Evolutionary conservation across 2,113 vertebrate genomes (phyloP).

Genomic region (Zootoca vivipara): DNA sequence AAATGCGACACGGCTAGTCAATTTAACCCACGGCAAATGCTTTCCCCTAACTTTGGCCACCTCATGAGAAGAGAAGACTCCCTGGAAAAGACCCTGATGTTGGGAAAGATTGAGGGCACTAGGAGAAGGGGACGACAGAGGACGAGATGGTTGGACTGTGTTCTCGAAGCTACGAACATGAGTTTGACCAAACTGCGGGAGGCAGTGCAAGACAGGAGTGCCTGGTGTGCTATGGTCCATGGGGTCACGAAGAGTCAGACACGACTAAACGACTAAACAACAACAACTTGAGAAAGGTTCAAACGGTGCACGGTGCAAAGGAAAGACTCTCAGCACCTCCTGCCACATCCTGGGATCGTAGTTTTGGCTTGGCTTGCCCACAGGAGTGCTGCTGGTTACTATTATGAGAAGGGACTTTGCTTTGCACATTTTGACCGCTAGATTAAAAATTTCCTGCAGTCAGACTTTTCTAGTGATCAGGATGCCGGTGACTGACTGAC

Average conservation of each 20-base stretch:
- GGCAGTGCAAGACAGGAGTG: too few relatives aligned
- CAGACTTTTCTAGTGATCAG: not conserved
- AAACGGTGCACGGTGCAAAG: not conserved
- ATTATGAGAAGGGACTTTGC: not conserved
- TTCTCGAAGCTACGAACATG: too few relatives aligned
- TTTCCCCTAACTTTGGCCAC: not conserved
- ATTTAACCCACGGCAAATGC: not conserved
- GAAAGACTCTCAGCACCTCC: not conserved
- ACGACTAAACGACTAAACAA: too few relatives aligned
- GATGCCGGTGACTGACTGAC: not conserved
- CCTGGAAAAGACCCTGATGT: too few relatives aligned
- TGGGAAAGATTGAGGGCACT: too few relatives aligned
- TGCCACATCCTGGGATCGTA: not conserved
- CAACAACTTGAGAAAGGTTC: not conserved
- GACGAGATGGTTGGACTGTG: too few relatives aligned
- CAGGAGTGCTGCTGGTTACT: not conserved
- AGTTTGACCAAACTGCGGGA: too few relatives aligned
- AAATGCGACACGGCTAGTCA: not conserved
- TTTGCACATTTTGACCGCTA: not conserved
- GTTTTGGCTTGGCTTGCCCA: too few relatives aligned
- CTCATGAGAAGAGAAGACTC: too few relatives aligned
- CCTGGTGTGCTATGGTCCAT: too few relatives aligned
- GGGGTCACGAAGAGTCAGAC: too few relatives aligned
- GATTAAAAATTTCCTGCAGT: slow-evolving; percentile 10
- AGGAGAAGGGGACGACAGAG: too few relatives aligned